These are phyloP conservation scores for Bubo bubo DNA, from an alignment of 2,113 vertebrate species.

Conservation along the genomic window DNA sequence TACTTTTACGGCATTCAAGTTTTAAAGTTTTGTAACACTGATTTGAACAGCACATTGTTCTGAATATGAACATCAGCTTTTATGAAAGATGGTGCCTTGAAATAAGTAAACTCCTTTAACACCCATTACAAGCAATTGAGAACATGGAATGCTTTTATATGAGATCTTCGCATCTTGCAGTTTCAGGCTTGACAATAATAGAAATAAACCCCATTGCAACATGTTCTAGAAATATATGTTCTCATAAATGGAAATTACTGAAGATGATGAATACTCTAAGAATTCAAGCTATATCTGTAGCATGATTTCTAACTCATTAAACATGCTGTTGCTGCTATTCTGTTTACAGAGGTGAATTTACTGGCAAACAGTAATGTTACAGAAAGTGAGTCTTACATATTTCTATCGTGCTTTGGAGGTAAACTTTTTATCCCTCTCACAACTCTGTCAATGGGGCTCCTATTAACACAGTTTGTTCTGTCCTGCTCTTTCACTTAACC, in stretches of 20 bases:
- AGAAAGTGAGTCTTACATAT: not conserved
- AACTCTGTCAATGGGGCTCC: not conserved
- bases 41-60: not conserved
- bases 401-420: not conserved
- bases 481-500: not conserved
- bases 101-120: not conserved
- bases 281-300: not conserved
- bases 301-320: not conserved
- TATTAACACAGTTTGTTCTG: not conserved
- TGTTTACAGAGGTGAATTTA: not conserved
- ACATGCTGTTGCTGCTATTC: not conserved
- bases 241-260: not conserved
- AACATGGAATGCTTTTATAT: not conserved
- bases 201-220: not conserved
- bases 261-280: not conserved
- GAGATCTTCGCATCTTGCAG: not conserved
- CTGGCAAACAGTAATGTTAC: not conserved
- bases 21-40: not conserved
- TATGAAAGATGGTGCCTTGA: not conserved
- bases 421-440: not conserved
- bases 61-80: not conserved
- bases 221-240: not conserved
- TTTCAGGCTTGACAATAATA: not conserved
- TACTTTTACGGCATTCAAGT: not conserved
- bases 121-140: not conserved